Base-by-base conservation (phyloP, 2,888 invertebrate genomes). In the Diarsia mendica region DNA sequence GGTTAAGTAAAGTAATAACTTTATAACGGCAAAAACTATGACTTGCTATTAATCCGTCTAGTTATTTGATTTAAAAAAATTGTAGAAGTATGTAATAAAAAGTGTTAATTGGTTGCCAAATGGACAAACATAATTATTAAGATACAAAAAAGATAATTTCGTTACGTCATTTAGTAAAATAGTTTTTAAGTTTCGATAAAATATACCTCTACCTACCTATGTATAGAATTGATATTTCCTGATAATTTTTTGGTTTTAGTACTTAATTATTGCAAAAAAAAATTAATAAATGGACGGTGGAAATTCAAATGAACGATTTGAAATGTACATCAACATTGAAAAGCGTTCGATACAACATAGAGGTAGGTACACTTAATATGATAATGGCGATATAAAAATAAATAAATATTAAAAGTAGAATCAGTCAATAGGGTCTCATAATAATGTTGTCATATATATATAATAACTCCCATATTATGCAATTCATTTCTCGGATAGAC, bases 1-100 rank as follows among this genome's bases (percentile, higher is more conserved):
- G 46, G 28, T 28, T 51, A 55, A 11, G 18, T 75, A n/a, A 66
- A 23, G n/a, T 82, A 67, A 13, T 67, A 23, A 64, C 46, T 13
- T 46, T 46, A 55, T n/a, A 44, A 5, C 46, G 13, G 46, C 66
- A 76, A 63, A 55, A 77, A 66, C 60, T 15, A 1, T 28, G 6
- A 39, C 28, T 75, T 11, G 28, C 28, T n/a, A 65, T 10, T 60
- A 60, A 65, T 49, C n/a, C 13, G 20, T 28, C 28, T 28, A 79
- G 23, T 15, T 23, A 79, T 33, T 15, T 23, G 18, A 20, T 51
- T 15, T 18, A 15, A 49, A 49, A 73, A 48, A 61, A 8, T 55
- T 58, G 2, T 58, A 28, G 23, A 58, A 28, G 28, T 28, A 28
- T 9, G 3, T 28, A 28, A 58, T 0, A 28, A 58, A 53, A 58